Evolutionary conservation across 2,888 invertebrate species (phyloP), one percentile per base, ranked within the genome.

Genomic region (Clepsis dumicolana): DNA sequence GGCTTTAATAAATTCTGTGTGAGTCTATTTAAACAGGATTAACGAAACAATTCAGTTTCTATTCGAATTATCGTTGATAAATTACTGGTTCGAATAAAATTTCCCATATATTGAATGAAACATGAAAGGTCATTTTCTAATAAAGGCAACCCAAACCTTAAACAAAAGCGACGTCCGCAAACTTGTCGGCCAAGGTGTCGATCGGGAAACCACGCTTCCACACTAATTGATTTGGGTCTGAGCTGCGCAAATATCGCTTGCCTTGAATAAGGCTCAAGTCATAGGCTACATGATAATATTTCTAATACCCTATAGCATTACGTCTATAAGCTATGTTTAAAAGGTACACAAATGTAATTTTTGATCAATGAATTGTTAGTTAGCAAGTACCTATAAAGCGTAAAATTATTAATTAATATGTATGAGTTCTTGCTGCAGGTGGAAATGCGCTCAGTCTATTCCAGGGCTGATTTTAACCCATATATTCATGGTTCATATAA

Each of bases 161-260:
- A 64, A 62, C 70, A 71, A 72, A 62, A 65, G 75, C 77, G 72
- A 75, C 72, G 75, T 75, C 74, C 75, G 74, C 74, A 73, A 76
- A 76, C 71, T 76, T 74, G 72, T 66, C 72, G 73, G 73, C 71
- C 67, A 72, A 78, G 76, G 79, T 78, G 79, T 76, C 79, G 75
- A 75, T 74, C 72, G 75, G 77, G 68, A 72, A 77, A 75, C 76
- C 77, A 71, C 75, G 75, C 68, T 74, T 72, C 74, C 74, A 69
- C 74, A 71, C 76, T 78, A 79, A 79, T 79, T 79, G 79, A 79
- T 79, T 79, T 77, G 78, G 79, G 79, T 77, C 76, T 71, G 71
- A 70, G 64, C 69, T 68, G 76, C 71, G 74, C 75, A 77, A 79
- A 79, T 76, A 78, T 77, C 73, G 73, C 59, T 68, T 61, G 66